Percentiles rank a stretch among this genome's conserved stretches.
Evolutionary conservation across 2,888 invertebrate genomes (phyloP).

Genomic region (Pandemis corylana): DNA sequence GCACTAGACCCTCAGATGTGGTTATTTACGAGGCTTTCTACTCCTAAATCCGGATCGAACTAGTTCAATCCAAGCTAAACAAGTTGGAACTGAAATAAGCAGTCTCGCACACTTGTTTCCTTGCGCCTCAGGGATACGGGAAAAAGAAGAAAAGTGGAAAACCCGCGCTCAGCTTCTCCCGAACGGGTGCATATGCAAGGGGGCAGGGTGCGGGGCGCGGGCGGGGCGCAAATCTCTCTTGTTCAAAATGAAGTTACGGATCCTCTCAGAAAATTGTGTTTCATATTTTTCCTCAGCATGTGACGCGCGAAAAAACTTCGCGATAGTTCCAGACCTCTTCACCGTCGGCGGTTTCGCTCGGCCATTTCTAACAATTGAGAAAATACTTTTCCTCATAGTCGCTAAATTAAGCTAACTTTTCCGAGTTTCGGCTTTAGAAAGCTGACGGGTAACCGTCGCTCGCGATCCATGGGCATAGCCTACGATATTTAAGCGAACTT

Average conservation of each 20-base stretch:
- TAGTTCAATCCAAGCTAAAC: conserved; percentile 74
- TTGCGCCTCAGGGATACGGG: conserved; percentile 66
- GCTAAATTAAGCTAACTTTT: conserved; percentile 43
- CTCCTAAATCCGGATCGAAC: conserved; percentile 71
- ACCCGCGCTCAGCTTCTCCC: conserved; percentile 54
- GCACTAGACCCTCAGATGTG: conserved; percentile 49
- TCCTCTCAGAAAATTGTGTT: conserved; percentile 73
- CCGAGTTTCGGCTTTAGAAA: conserved; percentile 43
- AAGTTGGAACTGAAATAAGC: conserved; percentile 78
- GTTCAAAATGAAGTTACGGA: conserved; percentile 79
- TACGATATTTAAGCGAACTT: conserved; percentile 58
- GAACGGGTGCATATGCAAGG: conserved; percentile 72
- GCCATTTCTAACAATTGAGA: conserved; percentile 47
- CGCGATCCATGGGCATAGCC: conserved; percentile 43
- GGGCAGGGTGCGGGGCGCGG: conserved; percentile 49
- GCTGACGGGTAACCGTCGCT: conserved; percentile 35
- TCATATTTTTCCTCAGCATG: conserved; percentile 71
- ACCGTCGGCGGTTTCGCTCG: conserved; percentile 50
- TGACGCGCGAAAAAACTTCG: conserved; percentile 70
- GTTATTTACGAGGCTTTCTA: conserved; percentile 64
- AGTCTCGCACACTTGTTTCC: conserved; percentile 71
- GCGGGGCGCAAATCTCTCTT: conserved; percentile 70
- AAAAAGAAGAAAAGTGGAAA: conserved; percentile 68
- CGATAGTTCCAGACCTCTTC: conserved; percentile 63
- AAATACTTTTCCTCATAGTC: conserved; percentile 52